Conservation (phyloP, 2,888 invertebrate species). For the Atrina japonica region DNA sequence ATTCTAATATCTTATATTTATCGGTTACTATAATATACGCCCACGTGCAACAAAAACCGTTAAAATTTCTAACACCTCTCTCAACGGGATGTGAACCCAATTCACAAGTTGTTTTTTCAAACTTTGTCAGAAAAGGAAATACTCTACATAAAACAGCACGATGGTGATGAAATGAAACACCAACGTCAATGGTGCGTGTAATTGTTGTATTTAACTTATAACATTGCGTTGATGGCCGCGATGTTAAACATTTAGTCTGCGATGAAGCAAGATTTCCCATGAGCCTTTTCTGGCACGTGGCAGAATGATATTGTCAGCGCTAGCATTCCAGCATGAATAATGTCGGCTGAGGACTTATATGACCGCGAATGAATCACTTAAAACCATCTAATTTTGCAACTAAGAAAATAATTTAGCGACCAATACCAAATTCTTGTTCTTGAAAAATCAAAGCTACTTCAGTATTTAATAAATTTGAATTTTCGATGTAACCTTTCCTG, state of each 20-base stretch:
- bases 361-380: constrained; percentile 24
- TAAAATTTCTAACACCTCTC: no score
- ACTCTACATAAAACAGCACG: constrained; percentile 5
- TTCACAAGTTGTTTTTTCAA: no score
- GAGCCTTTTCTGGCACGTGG: constrained; percentile 35
- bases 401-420: constrained; percentile 44
- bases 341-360: constrained; percentile 12
- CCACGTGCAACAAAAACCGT: no score
- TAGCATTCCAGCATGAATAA: constrained; percentile 25
- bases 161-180: constrained; percentile 1
- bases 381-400: neutral
- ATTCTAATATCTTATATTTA: no score
- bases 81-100: no score
- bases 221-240: constrained; percentile 28
- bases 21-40: no score
- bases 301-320: constrained; percentile 19
- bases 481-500: constrained; percentile 32
- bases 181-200: constrained; percentile 21
- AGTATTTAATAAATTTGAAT: constrained; percentile 39
- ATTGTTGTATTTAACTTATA: constrained; percentile 30
- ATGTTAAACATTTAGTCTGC: constrained; percentile 32
- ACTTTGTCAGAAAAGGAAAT: constrained; percentile 1
- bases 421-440: constrained; percentile 38
- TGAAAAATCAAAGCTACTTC: constrained; percentile 33
- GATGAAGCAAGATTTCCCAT: constrained; percentile 27